Evolutionary conservation across 1,140 invertebrate species (phyloP).

Genomic region (Saxidomus purpurata): DNA sequence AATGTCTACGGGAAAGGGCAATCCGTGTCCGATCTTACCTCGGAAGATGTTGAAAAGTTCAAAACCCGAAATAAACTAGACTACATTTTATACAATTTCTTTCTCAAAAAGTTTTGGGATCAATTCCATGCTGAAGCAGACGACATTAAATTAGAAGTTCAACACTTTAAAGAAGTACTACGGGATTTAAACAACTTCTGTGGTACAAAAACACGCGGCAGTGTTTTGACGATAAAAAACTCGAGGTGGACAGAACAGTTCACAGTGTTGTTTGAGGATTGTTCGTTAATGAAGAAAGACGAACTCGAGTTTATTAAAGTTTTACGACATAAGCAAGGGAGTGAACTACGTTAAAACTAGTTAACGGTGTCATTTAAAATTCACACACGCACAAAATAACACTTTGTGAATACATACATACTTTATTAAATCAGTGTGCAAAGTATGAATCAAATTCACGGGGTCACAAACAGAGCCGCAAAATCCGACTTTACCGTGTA

Average conservation of each 20-base stretch:
- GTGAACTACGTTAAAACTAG: no score
- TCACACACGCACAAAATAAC: no score
- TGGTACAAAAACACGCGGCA: no score
- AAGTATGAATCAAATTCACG: no score
- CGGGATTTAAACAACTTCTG: no score
- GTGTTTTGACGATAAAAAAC: background rate
- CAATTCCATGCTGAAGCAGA: background rate
- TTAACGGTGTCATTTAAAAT: no score
- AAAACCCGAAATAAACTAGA: constrained; percentile 40
- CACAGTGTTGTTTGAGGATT: background rate
- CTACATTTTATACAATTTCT: constrained; percentile 39
- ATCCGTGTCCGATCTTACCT: background rate
- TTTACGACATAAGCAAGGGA: constrained; percentile 36
- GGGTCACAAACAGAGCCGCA: no score
- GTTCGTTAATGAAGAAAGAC: constrained; percentile 7
- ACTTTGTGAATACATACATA: no score
- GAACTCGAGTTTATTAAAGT: constrained; percentile 36
- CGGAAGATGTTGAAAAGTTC: constrained; percentile 8
- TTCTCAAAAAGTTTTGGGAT: constrained; percentile 30
- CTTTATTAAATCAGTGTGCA: no score
- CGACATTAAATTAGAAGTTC: constrained; percentile 59
- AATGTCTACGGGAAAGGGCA: background rate
- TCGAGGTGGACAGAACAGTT: constrained; percentile 28
- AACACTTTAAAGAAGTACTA: constrained; percentile 53
- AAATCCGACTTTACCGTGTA: no score